phyloP scores from a whole-genome alignment of 2,113 vertebrate species.

The Xiphorhynchus elegans region DNA sequence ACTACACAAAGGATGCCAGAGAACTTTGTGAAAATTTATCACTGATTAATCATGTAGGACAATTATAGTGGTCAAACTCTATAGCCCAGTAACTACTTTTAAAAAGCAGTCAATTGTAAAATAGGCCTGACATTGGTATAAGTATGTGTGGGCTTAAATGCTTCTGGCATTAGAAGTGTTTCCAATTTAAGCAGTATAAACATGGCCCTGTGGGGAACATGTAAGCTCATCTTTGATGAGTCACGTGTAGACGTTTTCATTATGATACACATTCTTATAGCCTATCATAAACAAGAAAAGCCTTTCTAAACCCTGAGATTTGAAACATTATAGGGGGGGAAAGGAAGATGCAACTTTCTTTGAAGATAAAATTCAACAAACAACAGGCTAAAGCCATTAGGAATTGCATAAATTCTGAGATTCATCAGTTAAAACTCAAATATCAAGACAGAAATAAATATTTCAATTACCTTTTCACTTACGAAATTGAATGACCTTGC shows the following conservation, averaged over 20 bases:
- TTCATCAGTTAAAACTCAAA: background rate
- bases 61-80: background rate
- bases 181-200: background rate
- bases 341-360: background rate
- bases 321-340: background rate
- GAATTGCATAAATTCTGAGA: background rate
- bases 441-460: background rate
- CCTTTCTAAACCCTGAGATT: background rate
- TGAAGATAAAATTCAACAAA: background rate
- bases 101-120: background rate
- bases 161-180: background rate
- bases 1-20: background rate
- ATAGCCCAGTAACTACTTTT: background rate
- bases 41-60: background rate
- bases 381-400: background rate
- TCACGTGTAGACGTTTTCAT: background rate
- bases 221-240: background rate
- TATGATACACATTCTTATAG: background rate
- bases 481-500: background rate
- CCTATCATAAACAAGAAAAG: background rate
- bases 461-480: background rate
- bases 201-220: background rate
- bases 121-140: background rate
- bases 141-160: background rate
- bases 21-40: background rate